Conservation (phyloP, 1,140 invertebrate genomes). For the Sesamia nonagrioides region DNA sequence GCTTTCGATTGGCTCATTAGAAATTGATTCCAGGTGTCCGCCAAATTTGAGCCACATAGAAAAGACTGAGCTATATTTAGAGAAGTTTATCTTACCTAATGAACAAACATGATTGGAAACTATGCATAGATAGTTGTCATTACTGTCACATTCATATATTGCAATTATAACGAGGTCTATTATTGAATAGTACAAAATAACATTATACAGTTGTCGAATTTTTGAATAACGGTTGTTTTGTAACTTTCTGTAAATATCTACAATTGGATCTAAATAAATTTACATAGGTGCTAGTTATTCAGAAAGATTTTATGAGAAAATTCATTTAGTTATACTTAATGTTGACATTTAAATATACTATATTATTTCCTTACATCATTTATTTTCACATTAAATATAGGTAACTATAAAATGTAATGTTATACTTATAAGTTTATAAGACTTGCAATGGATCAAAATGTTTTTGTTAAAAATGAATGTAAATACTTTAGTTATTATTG, state of each 20-base stretch:
- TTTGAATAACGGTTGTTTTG: constrained; percentile 51
- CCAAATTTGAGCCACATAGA: constrained; percentile 59
- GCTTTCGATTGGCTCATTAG: constrained; percentile 33
- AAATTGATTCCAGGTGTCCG: constrained; percentile 41
- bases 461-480: constrained; percentile 53
- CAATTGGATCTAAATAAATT: constrained; percentile 54
- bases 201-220: constrained; percentile 61
- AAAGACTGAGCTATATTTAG: constrained; percentile 63
- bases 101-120: constrained; percentile 40
- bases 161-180: constrained; percentile 61
- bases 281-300: constrained; percentile 80
- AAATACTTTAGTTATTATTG: constrained; percentile 52
- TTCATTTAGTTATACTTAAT: constrained; percentile 52
- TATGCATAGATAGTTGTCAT: constrained; percentile 28
- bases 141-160: constrained; percentile 43
- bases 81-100: constrained; percentile 37
- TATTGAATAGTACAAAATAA: constrained; percentile 71
- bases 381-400: constrained; percentile 37
- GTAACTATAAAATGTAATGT: constrained; percentile 45
- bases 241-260: constrained; percentile 56
- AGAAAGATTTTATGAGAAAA: constrained; percentile 76
- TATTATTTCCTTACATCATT: constrained; percentile 29
- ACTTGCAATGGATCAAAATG: constrained; percentile 47
- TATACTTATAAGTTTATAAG: constrained; percentile 51
- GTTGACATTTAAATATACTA: constrained; percentile 45